These are phyloP conservation scores for Mylabris phalerata DNA, from an alignment of 1,140 invertebrate species.

Conservation along the genomic window DNA sequence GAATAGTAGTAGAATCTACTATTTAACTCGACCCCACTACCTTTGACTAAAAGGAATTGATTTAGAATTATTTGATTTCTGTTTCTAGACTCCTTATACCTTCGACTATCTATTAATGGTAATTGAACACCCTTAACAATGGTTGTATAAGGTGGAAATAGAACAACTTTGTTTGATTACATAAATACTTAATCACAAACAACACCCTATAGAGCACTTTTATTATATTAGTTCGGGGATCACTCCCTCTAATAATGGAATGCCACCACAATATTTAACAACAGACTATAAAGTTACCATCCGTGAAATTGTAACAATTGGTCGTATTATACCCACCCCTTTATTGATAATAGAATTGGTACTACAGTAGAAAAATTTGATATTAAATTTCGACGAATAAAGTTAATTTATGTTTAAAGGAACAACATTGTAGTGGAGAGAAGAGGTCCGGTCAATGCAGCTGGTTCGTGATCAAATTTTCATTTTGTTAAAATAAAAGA, in stretches of 20 bases:
- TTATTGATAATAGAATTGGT: too few relatives aligned
- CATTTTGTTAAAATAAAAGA: constrained; percentile 10
- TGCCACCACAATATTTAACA: constrained; percentile 16
- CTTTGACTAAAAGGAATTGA: too few relatives aligned
- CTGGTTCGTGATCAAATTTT: constrained; percentile 14
- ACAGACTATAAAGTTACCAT: constrained; percentile 13
- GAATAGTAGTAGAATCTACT: background rate
- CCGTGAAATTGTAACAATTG: constrained; percentile 15
- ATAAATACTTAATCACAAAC: constrained; percentile 21
- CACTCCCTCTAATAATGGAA: constrained; percentile 15
- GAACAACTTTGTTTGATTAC: constrained; percentile 20
- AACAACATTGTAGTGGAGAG: too few relatives aligned
- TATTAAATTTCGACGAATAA: too few relatives aligned
- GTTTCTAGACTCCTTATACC: too few relatives aligned
- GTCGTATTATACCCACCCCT: background rate
- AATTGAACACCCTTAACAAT: too few relatives aligned
- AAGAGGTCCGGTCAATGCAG: constrained; percentile 1
- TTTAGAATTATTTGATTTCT: too few relatives aligned
- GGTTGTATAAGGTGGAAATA: too few relatives aligned
- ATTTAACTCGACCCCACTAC: too few relatives aligned
- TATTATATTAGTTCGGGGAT: constrained; percentile 19
- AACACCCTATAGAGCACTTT: constrained; percentile 18
- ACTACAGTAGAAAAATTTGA: too few relatives aligned
- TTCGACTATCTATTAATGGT: too few relatives aligned
- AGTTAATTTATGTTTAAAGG: too few relatives aligned